Conservation (phyloP, 2,113 vertebrate genomes). For the Cynoglossus semilaevis region DNA sequence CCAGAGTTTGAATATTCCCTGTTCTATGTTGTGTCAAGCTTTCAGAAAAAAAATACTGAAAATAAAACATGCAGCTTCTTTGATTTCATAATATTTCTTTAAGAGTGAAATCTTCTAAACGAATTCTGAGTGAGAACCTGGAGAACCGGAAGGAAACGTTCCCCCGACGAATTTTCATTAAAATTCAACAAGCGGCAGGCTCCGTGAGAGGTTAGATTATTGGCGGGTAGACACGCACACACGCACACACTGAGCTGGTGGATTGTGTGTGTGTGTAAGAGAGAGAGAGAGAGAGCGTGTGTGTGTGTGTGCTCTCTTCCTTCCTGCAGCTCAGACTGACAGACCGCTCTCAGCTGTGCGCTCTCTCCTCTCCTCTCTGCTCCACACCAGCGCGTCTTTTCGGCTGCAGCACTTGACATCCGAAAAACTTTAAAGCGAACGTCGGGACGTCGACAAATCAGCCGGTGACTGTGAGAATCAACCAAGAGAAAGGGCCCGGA, state of each 20-base stretch:
- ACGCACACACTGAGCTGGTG: constrained; percentile 52
- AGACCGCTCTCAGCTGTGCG: constrained; percentile 64
- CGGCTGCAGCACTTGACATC: constrained; percentile 18
- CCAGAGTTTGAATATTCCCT: no score
- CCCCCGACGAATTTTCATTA: constrained; percentile 51
- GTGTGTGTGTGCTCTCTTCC: constrained; percentile 12
- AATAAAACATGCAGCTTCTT: neutral
- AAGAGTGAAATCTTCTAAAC: no score
- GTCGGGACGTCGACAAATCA: constrained; percentile 42
- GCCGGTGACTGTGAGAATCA: constrained; percentile 34
- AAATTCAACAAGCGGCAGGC: constrained; percentile 61
- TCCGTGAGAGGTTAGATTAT: constrained; percentile 72
- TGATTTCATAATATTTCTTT: neutral
- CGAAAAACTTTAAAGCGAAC: constrained; percentile 62
- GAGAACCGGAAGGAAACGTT: constrained; percentile 42
- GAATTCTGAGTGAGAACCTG: constrained; percentile 26
- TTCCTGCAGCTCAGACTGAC: constrained; percentile 65
- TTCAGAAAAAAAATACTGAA: no score
- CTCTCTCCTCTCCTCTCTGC: constrained; percentile 48
- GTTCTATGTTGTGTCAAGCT: no score
- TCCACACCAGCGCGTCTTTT: constrained; percentile 37
- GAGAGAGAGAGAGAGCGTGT: no score
- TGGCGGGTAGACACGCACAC: constrained; percentile 48
- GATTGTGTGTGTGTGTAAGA: no score
- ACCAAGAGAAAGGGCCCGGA: neutral